phyloP scores from a whole-genome alignment of 2,797 vertebrate species.

The Steatocranus sp. region DNA sequence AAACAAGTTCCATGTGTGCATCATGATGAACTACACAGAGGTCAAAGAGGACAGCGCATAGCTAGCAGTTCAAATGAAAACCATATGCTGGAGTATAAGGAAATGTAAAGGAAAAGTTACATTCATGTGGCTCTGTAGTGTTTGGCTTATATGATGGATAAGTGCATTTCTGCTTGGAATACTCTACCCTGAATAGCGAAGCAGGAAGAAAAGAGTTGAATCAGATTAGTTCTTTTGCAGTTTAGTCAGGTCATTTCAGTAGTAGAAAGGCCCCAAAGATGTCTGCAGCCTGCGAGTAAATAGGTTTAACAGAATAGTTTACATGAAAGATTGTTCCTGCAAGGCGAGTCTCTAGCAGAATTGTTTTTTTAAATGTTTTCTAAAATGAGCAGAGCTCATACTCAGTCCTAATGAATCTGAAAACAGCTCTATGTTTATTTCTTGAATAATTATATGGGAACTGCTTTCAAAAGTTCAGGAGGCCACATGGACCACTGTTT shows the following conservation, averaged over 20 bases:
- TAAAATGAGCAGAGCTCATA: neutral
- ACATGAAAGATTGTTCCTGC: neutral
- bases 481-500: constrained; percentile 1
- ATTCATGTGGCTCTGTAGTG: neutral
- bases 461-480: neutral
- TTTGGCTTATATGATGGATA: neutral
- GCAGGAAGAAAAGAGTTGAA: neutral
- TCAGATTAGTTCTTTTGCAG: neutral
- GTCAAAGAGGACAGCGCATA: constrained; percentile 28
- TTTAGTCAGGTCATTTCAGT: neutral
- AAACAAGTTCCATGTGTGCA: constrained; percentile 69
- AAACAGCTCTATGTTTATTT: constrained; percentile 3
- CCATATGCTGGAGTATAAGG: constrained; percentile 58
- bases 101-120: neutral
- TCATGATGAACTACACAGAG: constrained; percentile 35
- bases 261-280: neutral
- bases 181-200: neutral
- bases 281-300: neutral
- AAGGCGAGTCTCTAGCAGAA: neutral
- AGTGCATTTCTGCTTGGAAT: neutral
- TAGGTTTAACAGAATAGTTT: neutral
- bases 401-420: constrained; percentile 3
- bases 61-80: constrained; percentile 55
- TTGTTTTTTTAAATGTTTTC: neutral
- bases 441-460: constrained; percentile 19